Conservation (phyloP, 2,113 vertebrate genomes). For the Leptocoma aspasia region DNA sequence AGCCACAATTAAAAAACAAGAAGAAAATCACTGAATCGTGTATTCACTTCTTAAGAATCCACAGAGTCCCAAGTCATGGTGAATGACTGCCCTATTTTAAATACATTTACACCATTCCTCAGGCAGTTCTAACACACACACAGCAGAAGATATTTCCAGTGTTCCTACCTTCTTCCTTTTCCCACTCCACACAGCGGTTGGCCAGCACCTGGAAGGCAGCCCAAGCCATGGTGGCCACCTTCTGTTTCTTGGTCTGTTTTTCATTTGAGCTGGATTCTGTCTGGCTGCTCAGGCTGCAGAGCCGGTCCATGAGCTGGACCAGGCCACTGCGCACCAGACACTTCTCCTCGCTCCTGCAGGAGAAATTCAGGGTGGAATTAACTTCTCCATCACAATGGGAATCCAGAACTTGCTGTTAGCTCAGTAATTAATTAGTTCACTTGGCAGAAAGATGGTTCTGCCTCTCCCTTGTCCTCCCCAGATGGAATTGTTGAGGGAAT, state of each 20-base stretch:
- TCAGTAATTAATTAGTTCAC: not conserved
- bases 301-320: constrained; percentile 93
- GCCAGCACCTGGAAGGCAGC: constrained; percentile 98
- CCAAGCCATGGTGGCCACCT: constrained; percentile 98
- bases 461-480: not conserved
- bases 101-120: not conserved
- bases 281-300: constrained; percentile 95
- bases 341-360: constrained; percentile 91
- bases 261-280: constrained; percentile 91
- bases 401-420: not conserved
- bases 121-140: not conserved
- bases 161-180: constrained; percentile 92
- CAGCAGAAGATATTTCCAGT: rapidly evolving
- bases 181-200: constrained; percentile 97
- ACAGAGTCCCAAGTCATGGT: not conserved
- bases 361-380: not conserved
- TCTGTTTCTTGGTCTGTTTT: constrained; percentile 97
- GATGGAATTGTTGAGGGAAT: not conserved
- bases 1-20: not conserved
- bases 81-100: not conserved
- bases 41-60: not conserved
- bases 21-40: not conserved
- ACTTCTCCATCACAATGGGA: not conserved
- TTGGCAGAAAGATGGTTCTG: not conserved
- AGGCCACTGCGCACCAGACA: constrained; percentile 96